Conservation (phyloP, 2,113 vertebrate species). For the Columba livia region DNA sequence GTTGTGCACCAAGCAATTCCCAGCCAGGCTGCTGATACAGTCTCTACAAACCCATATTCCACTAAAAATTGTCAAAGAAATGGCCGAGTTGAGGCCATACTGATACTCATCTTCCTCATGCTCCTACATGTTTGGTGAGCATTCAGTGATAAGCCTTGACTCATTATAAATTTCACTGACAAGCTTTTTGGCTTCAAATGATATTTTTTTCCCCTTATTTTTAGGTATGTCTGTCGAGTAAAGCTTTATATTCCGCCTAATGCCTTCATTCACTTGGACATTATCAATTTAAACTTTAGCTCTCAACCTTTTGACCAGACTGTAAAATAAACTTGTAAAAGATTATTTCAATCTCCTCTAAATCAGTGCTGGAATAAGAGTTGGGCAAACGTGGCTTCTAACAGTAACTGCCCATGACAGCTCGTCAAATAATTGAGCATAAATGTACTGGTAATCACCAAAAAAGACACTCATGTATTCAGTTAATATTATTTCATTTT, state of each 20-base stretch:
- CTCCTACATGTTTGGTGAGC: not conserved
- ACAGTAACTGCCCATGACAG: not conserved
- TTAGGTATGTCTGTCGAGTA: not conserved
- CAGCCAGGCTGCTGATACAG: not conserved
- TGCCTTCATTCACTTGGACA: not conserved
- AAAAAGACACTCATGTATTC: not conserved
- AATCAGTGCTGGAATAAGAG: not conserved
- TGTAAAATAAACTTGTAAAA: constrained; percentile 35
- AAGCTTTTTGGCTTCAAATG: not conserved
- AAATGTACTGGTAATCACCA: not conserved
- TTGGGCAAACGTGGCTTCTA: not conserved
- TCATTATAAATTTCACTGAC: not conserved
- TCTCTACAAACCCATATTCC: not conserved
- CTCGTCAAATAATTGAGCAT: not conserved
- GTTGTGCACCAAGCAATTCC: rapidly evolving
- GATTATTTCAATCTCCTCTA: not conserved
- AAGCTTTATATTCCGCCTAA: not conserved
- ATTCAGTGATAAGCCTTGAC: not conserved
- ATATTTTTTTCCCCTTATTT: not conserved
- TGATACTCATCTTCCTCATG: not conserved
- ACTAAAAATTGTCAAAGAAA: not conserved
- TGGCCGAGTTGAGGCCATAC: not conserved
- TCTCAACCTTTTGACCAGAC: constrained; percentile 19
- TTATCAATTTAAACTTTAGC: constrained; percentile 1
- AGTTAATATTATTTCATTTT: not conserved